Base-by-base conservation (phyloP, 2,797 vertebrate species). In the Syndactyla subalaris region DNA sequence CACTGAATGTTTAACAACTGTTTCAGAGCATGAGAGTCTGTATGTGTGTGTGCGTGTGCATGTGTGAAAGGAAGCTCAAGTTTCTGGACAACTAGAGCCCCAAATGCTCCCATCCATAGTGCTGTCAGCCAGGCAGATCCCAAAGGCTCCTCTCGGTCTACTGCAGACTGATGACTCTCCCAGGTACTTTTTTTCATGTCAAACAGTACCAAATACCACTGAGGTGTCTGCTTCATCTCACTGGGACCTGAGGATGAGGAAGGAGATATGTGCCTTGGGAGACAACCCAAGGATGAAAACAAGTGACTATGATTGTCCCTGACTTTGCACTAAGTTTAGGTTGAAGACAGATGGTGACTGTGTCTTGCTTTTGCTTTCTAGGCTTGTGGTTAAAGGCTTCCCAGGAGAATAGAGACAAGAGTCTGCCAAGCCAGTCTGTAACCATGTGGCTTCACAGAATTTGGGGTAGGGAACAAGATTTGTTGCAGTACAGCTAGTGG, bases 21-120 rank as follows among this genome's bases (percentile, higher is more conserved):
- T 2, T 2, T n/a, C 14, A 39, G 41, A 14, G n/a, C 4, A 19
- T 3, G 8, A 3, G 5, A 4, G 9, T 17, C 36, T 38, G 12
- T 12, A 4, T 27, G 9, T 49, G 18, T 10, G 26, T 41, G 52
- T 9, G 51, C 6, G 29, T 52, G 49, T 29, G 8, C 17, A 29
- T 3, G 6, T 62, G 23, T 22, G 23, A 29, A 39, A 58, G 6
- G 41, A 57, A 79, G 34, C 27, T 79, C 46, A 41, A 71, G 26
- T 6, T 65, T 77, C 54, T 36, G 46, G 61, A 54, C 6, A 29
- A 10, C 23, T 41, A 36, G 32, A 85, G 14, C 32, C 38, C 29
- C 1, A 84, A 84, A 46, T 43, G 2, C 7, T 78, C 34, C 29
- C 11, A 49, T 10, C 21, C 3, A 1, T 52, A 32, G 10, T 23